Percentiles rank a stretch among this genome's conserved stretches.
Conservation (phyloP, 2,888 invertebrate species). For the Beris chalybata region DNA sequence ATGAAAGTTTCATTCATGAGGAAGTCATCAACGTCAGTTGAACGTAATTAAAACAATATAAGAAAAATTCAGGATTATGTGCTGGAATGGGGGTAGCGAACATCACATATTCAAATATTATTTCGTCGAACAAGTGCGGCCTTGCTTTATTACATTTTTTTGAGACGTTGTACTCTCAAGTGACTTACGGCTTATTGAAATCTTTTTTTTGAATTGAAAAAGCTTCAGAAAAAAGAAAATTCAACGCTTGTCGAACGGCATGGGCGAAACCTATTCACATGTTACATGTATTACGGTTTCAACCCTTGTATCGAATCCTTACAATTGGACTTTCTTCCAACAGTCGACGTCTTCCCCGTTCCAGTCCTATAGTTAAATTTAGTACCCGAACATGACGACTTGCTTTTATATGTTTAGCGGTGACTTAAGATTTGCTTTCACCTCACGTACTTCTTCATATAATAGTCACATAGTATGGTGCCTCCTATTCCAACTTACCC, state of each 20-base stretch:
- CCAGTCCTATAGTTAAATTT: slow-evolving; percentile 6
- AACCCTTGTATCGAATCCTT: too few relatives aligned
- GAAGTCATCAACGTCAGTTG: slow-evolving; percentile 12
- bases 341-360: too few relatives aligned
- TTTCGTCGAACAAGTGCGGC: background rate
- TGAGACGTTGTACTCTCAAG: too few relatives aligned
- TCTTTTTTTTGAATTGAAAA: too few relatives aligned
- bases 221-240: too few relatives aligned
- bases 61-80: slow-evolving; percentile 4
- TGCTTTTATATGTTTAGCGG: slow-evolving; percentile 18
- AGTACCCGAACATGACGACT: slow-evolving; percentile 8
- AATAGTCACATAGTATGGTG: slow-evolving; percentile 29
- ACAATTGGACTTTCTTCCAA: too few relatives aligned
- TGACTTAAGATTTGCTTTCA: slow-evolving; percentile 31
- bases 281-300: too few relatives aligned
- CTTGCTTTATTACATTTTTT: background rate
- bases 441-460: slow-evolving; percentile 28
- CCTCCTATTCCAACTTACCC: background rate
- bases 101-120: too few relatives aligned
- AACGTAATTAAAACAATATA: slow-evolving; percentile 9
- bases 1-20: slow-evolving; percentile 4
- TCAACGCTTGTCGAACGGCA: too few relatives aligned
- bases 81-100: background rate
- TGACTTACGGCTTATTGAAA: too few relatives aligned
- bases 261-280: too few relatives aligned